Base-by-base conservation (phyloP, 2,113 vertebrate genomes). In the Calyptommatus sinebrachiatus region DNA sequence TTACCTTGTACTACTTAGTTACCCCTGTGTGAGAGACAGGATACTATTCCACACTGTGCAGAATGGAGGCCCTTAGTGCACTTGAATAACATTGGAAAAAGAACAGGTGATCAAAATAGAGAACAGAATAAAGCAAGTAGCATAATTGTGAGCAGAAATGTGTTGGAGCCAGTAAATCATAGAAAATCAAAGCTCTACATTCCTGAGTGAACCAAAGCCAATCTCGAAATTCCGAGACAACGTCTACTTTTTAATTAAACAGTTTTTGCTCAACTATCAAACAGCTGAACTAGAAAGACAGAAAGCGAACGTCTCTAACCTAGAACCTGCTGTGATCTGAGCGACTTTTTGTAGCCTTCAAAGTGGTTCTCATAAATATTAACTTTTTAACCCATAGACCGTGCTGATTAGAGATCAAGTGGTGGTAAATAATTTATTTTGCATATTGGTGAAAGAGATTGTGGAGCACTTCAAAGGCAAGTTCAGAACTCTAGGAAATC, bases 351-450 rank as follows among this genome's bases (percentile, higher is more conserved):
- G 29, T n/a, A 73, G 9, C 60, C 76, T 41, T 80, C 8, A 21
- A 71, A 76, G 28, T 62, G 1, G 22, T 35, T 73, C 26, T 45
- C n/a, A 48, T 57, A 66, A 46, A 31, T 68, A 62, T 48, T 50
- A 68, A 50, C 76, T 50, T 24, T 74, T 84, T 83, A 81, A 87
- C 79, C 79, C 84, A 73, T 61, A 14, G 78, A 72, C 69, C 74
- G 66, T 73, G 16, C 73, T 6, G 35, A 57, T 50, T 67, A 71
- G 45, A 79, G 11, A 72, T 57, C 81, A 45, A 4, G 73, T 71
- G 77, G 79, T 46, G 61, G 63, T 57, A 72, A 81, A 85, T 83
- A 57, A 82, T 83, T 72, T 84, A 61, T 80, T 85, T 85, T 83
- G 60, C 69, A 82, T 14, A 45, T 4, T 11, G 67, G 8, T 70